A percentile compares a stretch with the other conserved stretches of the same genome.
Conservation (phyloP, 2,888 invertebrate species). For the Torymus aiolomorphi region DNA sequence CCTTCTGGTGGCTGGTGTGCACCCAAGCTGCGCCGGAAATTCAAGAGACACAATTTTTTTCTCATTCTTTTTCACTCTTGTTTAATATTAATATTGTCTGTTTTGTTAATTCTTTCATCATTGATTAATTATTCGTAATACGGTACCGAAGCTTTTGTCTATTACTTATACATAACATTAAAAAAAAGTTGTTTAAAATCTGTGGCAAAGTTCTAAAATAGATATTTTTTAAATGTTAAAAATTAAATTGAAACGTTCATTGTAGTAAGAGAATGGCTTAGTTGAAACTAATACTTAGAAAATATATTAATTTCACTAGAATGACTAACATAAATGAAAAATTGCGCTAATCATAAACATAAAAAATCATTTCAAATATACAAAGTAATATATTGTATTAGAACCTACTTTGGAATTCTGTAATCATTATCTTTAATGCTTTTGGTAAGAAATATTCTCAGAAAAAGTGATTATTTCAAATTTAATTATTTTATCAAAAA, state of each 20-base stretch:
- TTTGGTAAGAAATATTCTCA: background rate
- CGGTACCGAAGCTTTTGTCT: slow-evolving; percentile 39
- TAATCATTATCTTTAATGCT: background rate
- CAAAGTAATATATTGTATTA: too few relatives aligned
- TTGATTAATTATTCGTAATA: slow-evolving; percentile 37
- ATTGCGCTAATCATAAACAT: too few relatives aligned
- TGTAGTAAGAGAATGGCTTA: slow-evolving; percentile 3
- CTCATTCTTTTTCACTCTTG: slow-evolving; percentile 35
- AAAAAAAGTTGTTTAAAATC: slow-evolving; percentile 13
- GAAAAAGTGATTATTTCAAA: too few relatives aligned
- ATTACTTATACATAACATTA: slow-evolving; percentile 28
- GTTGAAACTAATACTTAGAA: slow-evolving; percentile 26
- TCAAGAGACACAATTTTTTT: slow-evolving; percentile 29
- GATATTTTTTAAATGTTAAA: slow-evolving; percentile 17
- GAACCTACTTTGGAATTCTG: too few relatives aligned
- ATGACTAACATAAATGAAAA: slow-evolving; percentile 55
- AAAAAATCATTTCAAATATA: too few relatives aligned
- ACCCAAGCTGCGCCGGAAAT: slow-evolving; percentile 65
- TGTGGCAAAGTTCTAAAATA: slow-evolving; percentile 1
- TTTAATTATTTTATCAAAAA: too few relatives aligned
- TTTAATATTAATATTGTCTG: slow-evolving; percentile 32
- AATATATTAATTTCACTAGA: slow-evolving; percentile 24
- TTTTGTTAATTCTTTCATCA: slow-evolving; percentile 35
- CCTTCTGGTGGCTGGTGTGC: slow-evolving; percentile 74
- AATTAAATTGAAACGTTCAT: background rate